These are phyloP conservation scores for Bos taurus DNA, from an alignment of 2,113 vertebrate genomes.

Conservation along the genomic window ARS-UCD2.0 NC_037342.1:21880501-21881000, in stretches of 20 bases:
- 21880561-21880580: constrained; percentile 35
- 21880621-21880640: constrained; percentile 43
- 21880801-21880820: background rate
- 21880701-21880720: background rate
- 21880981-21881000: no score
- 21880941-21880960: no score
- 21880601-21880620: constrained; percentile 24
- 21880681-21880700: background rate
- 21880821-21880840: background rate
- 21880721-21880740: background rate
- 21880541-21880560: constrained; percentile 25
- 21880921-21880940: no score
- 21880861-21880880: background rate
- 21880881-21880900: background rate
- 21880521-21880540: constrained; percentile 62
- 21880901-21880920: background rate
- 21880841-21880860: background rate
- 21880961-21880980: rapidly evolving
- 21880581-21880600: constrained; percentile 11
- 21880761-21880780: background rate
- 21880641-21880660: constrained; percentile 38
- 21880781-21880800: background rate
- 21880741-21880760: background rate
- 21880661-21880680: background rate
- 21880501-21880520: constrained; percentile 7